Evolutionary conservation across 2,888 invertebrate genomes (phyloP).

Genomic region (Syritta pipiens): DNA sequence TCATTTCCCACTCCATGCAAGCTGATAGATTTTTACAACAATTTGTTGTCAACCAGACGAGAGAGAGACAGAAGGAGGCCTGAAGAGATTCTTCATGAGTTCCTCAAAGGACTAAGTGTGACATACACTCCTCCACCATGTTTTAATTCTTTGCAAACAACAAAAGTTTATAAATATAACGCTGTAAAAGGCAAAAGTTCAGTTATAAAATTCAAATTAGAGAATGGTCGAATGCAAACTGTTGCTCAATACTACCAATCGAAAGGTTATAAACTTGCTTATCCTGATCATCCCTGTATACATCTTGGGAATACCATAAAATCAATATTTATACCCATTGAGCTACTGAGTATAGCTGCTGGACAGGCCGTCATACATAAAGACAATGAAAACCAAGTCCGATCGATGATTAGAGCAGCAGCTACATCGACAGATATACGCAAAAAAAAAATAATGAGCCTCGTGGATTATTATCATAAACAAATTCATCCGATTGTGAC

Average conservation of each 20-base stretch:
- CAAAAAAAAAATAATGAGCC: conserved; percentile 87
- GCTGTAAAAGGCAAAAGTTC: conserved; percentile 74
- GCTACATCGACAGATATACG: conserved; percentile 89
- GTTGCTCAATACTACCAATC: conserved; percentile 77
- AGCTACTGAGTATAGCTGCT: conserved; percentile 87
- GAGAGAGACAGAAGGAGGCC: too few species aligned
- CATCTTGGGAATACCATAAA: conserved; percentile 87
- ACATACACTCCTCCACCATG: conserved; percentile 73
- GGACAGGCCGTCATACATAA: conserved; percentile 89
- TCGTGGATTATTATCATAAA: conserved; percentile 73
- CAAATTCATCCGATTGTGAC: conserved; percentile 81
- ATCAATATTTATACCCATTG: conserved; percentile 89
- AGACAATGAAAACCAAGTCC: conserved; percentile 90
- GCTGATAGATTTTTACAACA: conserved; percentile 9
- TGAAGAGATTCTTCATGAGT: conserved; percentile 42
- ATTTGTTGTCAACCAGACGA: background rate
- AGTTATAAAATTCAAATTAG: conserved; percentile 76
- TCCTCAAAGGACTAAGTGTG: conserved; percentile 73
- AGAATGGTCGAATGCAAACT: conserved; percentile 75
- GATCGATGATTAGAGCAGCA: conserved; percentile 91
- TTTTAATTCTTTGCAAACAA: conserved; percentile 71
- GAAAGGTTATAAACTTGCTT: conserved; percentile 78
- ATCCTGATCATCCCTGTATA: conserved; percentile 89
- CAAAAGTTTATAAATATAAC: conserved; percentile 73
- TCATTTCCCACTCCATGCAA: conserved; percentile 83